These are phyloP conservation scores for Neofelis nebulosa DNA, from an alignment of 2,113 vertebrate species.

Conservation along the genomic window DNA sequence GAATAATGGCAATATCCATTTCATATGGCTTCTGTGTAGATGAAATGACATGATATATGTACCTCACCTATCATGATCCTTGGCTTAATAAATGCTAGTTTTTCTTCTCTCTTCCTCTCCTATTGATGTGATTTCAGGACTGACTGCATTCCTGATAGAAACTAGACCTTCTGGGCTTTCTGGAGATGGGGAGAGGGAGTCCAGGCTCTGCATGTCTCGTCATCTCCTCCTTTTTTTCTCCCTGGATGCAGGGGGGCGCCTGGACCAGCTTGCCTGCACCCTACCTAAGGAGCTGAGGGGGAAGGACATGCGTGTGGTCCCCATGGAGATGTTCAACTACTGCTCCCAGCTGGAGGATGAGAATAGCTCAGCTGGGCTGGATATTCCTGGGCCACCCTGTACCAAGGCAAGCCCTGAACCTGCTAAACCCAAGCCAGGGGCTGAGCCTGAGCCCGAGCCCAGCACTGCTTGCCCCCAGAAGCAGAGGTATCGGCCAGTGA, in stretches of 20 bases:
- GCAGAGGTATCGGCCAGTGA: constrained; percentile 92
- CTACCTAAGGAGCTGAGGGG: constrained; percentile 98
- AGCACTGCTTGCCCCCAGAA: constrained; percentile 87
- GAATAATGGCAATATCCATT: neutral
- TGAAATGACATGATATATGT: neutral
- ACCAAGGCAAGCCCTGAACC: constrained; percentile 85
- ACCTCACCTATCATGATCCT: fast-evolving
- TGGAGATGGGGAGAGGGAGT: neutral
- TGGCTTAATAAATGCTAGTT: too few species aligned
- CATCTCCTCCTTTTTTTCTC: constrained; percentile 7
- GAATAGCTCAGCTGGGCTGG: constrained; percentile 87
- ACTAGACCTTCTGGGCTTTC: neutral
- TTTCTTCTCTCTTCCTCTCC: neutral
- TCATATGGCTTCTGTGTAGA: neutral
- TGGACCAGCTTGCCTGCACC: constrained; percentile 97
- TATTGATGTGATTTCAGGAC: neutral
- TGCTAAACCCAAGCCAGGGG: constrained; percentile 81
- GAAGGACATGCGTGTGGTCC: constrained; percentile 95
- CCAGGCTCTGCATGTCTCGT: neutral
- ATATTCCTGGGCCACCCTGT: constrained; percentile 90
- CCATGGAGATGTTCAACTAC: constrained; percentile 99
- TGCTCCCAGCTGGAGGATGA: constrained; percentile 97
- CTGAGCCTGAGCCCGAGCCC: constrained; percentile 84
- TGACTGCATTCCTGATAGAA: neutral
- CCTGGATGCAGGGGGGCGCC: constrained; percentile 90